A percentile compares a stretch with the other conserved stretches of the same genome.
Evolutionary conservation across 1,140 invertebrate genomes (phyloP).

Genomic region (Papilio machaon): DNA sequence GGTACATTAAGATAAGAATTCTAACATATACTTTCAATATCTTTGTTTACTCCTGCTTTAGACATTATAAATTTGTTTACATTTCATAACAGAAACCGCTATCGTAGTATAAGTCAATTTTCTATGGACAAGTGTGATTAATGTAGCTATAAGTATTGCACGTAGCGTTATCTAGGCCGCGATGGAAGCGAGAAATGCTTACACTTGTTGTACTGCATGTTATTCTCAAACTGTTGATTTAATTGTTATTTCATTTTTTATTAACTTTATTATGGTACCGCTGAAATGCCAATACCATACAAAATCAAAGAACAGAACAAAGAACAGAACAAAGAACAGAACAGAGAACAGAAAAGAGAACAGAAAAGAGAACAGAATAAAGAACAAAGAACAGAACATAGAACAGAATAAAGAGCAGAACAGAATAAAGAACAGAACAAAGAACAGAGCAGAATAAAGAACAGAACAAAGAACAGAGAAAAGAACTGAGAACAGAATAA

Average conservation of each 20-base stretch:
- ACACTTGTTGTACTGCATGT: conserved; percentile 62
- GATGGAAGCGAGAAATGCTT: conserved; percentile 66
- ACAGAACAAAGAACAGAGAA: too few relatives aligned
- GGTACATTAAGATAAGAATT: conserved; percentile 6
- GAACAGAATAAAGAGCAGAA: too few relatives aligned
- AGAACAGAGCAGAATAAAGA: too few relatives aligned
- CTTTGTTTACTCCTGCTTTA: neutral
- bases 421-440: too few relatives aligned
- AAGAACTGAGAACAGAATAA: too few relatives aligned
- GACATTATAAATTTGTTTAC: conserved; percentile 16
- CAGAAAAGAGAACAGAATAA: too few relatives aligned
- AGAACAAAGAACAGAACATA: too few relatives aligned
- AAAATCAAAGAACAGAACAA: too few relatives aligned
- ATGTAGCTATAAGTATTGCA: conserved; percentile 56
- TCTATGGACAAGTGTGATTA: conserved; percentile 49
- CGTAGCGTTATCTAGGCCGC: conserved; percentile 67
- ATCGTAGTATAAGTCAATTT: neutral
- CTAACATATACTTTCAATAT: neutral
- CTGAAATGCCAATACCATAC: too few relatives aligned
- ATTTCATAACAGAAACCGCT: neutral
- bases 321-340: too few relatives aligned
- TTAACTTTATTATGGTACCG: neutral
- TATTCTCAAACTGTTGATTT: conserved; percentile 63
- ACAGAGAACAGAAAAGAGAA: too few relatives aligned
- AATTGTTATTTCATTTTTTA: neutral